A percentile compares a stretch with the other conserved stretches of the same genome.
phyloP scores from a whole-genome alignment of 1,140 invertebrate genomes.

The Druon quercuslanigerum region DNA sequence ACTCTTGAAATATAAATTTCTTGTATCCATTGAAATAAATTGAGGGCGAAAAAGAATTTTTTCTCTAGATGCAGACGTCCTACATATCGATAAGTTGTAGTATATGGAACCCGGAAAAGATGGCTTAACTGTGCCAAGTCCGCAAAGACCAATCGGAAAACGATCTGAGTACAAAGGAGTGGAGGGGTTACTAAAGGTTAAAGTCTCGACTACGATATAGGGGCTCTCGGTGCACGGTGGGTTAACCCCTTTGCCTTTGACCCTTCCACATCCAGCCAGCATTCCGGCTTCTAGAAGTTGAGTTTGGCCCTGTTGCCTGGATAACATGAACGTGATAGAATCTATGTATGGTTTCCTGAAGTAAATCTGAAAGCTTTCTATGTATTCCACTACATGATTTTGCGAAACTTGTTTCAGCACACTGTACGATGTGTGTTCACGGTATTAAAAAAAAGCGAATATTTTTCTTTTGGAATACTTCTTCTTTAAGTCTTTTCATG shows the following conservation, averaged over 20 bases:
- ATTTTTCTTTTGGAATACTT: no score
- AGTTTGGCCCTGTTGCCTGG: background rate
- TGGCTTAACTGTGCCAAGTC: constrained; percentile 32
- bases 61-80: background rate
- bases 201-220: constrained; percentile 40
- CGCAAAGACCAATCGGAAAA: constrained; percentile 36
- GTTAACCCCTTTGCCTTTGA: constrained; percentile 33
- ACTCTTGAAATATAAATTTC: background rate
- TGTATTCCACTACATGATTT: background rate
- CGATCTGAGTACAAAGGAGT: constrained; percentile 41
- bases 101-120: constrained; percentile 24
- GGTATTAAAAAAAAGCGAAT: no score
- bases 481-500: no score
- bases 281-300: constrained; percentile 24
- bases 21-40: background rate
- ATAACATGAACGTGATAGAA: constrained; percentile 19
- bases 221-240: constrained; percentile 30
- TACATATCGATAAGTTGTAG: constrained; percentile 3
- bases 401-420: background rate
- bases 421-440: no score
- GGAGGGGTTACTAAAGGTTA: constrained; percentile 38
- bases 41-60: background rate
- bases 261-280: constrained; percentile 31
- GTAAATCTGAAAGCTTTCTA: background rate
- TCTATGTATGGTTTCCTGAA: constrained; percentile 25